Base-by-base conservation (phyloP, 2,113 vertebrate species). In the Paradoxurus hermaphroditus region DNA sequence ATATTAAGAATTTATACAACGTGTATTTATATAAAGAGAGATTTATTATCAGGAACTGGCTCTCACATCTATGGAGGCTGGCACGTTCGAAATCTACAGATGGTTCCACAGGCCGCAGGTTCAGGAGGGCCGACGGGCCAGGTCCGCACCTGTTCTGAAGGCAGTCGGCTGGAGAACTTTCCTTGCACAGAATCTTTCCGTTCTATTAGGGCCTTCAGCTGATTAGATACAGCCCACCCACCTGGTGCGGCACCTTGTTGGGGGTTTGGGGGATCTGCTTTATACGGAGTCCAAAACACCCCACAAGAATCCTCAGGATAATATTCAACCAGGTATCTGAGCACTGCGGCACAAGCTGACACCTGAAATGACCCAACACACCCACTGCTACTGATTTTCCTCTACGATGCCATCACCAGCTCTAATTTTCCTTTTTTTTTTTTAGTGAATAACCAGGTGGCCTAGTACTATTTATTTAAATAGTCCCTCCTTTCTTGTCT, bases 41-140 rank as follows among this genome's bases (percentile, higher is more conserved):
- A 59, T 39, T 31, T 81, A 67, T 81, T 63, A 1, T 49, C 56
- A 82, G 59, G 83, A 77, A 51, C 36, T 56, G 16, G 84, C 73
- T 72, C 29, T 2, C 11, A 0, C 41, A 27, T 34, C 75, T 77
- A 27, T 63, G n/a, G 68, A 63, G 56, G 23, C n/a, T 56, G 31
- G 7, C 46, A 53, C 7, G 59, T 39, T 72, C 79, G 34, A 7
- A 78, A n/a, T 73, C 75, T 51, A 7, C 36, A 4, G 39, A 7
- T 25, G 13, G 41, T 41, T 51, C 7, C 7, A 3, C 14, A 53
- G 44, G 13, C 59, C 46, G 19, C 19, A 90, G 51, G 23, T 21
- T 8, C 46, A 8, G 65, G 36, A 73, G 7, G 39, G 36, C 41
- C 3, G 1, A 1, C 8, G 1, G 6, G 27, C 12, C 11, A 14